Conservation (phyloP, 2,113 vertebrate species). For the Oreotrochilus melanogaster region DNA sequence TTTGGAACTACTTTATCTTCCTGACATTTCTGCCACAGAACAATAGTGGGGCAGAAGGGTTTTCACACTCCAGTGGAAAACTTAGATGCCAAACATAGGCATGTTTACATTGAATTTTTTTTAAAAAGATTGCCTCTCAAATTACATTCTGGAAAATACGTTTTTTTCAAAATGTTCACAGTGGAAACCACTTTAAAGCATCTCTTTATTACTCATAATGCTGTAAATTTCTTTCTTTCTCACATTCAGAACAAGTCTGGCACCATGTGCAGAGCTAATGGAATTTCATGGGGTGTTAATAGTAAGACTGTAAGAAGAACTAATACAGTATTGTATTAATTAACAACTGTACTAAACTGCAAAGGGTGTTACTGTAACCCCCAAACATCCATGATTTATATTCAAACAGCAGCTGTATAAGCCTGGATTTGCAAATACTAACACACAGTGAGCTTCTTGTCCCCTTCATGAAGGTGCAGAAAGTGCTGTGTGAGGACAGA, state of each 20-base stretch:
- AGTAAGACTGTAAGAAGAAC: conserved; percentile 48
- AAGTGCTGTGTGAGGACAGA: neutral
- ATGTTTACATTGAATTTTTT: conserved; percentile 50
- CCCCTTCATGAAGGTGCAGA: neutral
- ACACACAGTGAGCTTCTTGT: neutral
- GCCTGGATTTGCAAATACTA: conserved; percentile 24
- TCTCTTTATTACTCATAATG: conserved; percentile 50
- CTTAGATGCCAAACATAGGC: neutral
- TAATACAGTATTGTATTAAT: conserved; percentile 69
- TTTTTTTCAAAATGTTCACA: conserved; percentile 32
- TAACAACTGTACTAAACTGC: conserved; percentile 54
- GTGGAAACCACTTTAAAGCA: conserved; percentile 62
- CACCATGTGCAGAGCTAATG: conserved; percentile 64
- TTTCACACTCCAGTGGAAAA: neutral
- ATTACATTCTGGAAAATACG: conserved; percentile 27
- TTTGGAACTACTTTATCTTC: neutral
- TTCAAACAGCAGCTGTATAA: conserved; percentile 17
- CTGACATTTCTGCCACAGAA: neutral
- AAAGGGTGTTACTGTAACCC: conserved; percentile 29
- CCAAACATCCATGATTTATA: conserved; percentile 42
- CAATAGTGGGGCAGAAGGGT: neutral
- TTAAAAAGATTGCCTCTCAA: conserved; percentile 25
- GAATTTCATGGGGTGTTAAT: conserved; percentile 56
- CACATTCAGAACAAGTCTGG: conserved; percentile 53
- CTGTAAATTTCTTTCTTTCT: conserved; percentile 57